A percentile compares a stretch with the other conserved stretches of the same genome.
These are phyloP conservation scores for Morbakka virulenta DNA, from an alignment of 30 jellyfish, hydroid and myxozoan species.

Conservation along the genomic window DNA sequence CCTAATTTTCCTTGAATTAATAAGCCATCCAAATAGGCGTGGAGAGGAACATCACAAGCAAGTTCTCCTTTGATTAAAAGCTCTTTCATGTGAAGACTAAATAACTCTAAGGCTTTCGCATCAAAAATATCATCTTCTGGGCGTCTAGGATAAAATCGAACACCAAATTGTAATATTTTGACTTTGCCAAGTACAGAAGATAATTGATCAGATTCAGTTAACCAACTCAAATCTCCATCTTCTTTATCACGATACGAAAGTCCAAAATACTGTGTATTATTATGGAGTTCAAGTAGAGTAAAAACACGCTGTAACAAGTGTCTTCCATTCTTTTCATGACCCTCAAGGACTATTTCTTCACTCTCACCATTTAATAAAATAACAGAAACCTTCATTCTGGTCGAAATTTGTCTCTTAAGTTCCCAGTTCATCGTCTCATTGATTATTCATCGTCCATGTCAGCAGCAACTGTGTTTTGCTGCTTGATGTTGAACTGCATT, in stretches of 20 bases:
- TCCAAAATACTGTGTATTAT: slow-evolving; percentile 73
- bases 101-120: slow-evolving; percentile 30
- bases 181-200: slow-evolving; percentile 16
- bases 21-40: slow-evolving; percentile 56
- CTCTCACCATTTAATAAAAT: too few relatives aligned
- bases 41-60: slow-evolving; percentile 68
- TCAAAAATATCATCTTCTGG: slow-evolving; percentile 56
- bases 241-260: slow-evolving; percentile 47
- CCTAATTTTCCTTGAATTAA: slow-evolving; percentile 56
- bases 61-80: slow-evolving; percentile 46
- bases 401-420: too few relatives aligned
- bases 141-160: slow-evolving; percentile 56
- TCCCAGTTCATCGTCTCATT: too few relatives aligned
- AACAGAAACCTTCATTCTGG: too few relatives aligned
- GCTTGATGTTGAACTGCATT: too few relatives aligned
- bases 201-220: slow-evolving; percentile 29
- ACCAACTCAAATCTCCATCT: slow-evolving; percentile 83
- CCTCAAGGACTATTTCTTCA: too few relatives aligned
- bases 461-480: too few relatives aligned
- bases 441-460: too few relatives aligned
- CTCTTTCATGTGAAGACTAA: slow-evolving; percentile 57
- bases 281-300: too few relatives aligned
- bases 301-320: too few relatives aligned
- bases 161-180: slow-evolving; percentile 32
- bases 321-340: too few relatives aligned